Evolutionary conservation across 2,797 vertebrate species (phyloP).

Genomic region (Sebastes glaucus): DNA sequence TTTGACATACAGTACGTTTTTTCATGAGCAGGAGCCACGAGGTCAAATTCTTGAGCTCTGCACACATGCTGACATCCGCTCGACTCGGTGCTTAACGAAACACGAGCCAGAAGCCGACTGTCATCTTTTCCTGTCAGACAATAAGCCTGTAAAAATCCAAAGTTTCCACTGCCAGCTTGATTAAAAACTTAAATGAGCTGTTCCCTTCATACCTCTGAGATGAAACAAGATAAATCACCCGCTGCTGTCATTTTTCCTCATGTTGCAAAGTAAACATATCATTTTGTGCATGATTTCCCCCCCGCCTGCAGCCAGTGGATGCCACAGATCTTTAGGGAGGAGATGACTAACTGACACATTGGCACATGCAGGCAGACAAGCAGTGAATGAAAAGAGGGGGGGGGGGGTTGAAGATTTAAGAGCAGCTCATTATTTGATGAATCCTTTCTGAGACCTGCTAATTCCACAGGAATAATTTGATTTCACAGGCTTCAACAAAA

Average conservation of each 20-base stretch:
- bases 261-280: conserved; percentile 57
- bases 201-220: conserved; percentile 35
- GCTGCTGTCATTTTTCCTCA: conserved; percentile 47
- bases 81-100: conserved; percentile 16
- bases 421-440: conserved; percentile 7
- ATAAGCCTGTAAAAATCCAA: conserved; percentile 38
- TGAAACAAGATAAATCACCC: conserved; percentile 56
- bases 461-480: conserved; percentile 24
- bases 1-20: conserved; percentile 31
- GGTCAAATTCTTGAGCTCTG: conserved; percentile 63
- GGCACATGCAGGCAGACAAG: conserved; percentile 20
- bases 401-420: background rate
- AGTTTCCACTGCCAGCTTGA: conserved; percentile 60
- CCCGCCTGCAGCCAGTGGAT: conserved; percentile 43
- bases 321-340: conserved; percentile 14
- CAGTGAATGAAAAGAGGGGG: background rate
- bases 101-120: conserved; percentile 31
- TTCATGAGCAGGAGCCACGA: background rate
- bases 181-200: conserved; percentile 44
- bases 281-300: conserved; percentile 53
- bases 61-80: conserved; percentile 57
- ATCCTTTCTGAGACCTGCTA: background rate
- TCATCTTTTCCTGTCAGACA: conserved; percentile 54
- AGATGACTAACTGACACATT: conserved; percentile 28
- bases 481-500: conserved; percentile 18